These are phyloP conservation scores for Hesperia comma DNA, from an alignment of 2,888 invertebrate species.

Conservation along the genomic window DNA sequence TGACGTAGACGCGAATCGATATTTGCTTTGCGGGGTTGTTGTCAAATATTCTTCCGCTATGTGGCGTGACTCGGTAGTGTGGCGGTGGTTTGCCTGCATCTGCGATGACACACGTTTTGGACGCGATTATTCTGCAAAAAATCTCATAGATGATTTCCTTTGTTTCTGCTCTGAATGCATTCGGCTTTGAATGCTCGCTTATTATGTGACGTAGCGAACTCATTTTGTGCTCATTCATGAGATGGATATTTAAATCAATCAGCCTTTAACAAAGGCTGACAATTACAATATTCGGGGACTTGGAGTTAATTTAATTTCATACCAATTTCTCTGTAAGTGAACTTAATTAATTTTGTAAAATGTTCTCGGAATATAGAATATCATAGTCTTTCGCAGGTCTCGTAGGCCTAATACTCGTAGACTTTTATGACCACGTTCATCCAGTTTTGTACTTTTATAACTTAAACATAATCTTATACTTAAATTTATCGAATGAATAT, in stretches of 20 bases:
- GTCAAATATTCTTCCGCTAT: conserved; percentile 26
- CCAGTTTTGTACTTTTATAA: too few species aligned
- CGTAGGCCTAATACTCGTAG: too few species aligned
- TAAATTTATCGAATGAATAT: too few species aligned
- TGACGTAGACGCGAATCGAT: conserved; percentile 41
- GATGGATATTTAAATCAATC: conserved; percentile 1
- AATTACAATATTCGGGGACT: neutral
- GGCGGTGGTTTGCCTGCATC: conserved; percentile 6
- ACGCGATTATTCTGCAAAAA: conserved; percentile 30
- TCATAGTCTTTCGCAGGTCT: too few species aligned
- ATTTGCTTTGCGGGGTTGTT: conserved; percentile 10
- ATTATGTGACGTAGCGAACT: conserved; percentile 11
- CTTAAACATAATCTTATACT: too few species aligned
- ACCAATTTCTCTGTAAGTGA: neutral
- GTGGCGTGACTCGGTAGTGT: conserved; percentile 16
- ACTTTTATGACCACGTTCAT: too few species aligned
- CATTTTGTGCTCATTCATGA: neutral
- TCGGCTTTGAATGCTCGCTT: conserved; percentile 26
- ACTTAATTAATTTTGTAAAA: too few species aligned
- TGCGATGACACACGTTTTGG: conserved; percentile 8
- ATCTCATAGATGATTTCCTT: conserved; percentile 26
- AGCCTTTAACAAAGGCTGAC: neutral
- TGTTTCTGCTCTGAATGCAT: conserved; percentile 13
- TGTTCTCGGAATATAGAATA: too few species aligned
- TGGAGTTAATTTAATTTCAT: neutral